Percentiles rank a stretch among this genome's conserved stretches.
Evolutionary conservation across 2,888 invertebrate species (phyloP).

Genomic region (Operophtera brumata): DNA sequence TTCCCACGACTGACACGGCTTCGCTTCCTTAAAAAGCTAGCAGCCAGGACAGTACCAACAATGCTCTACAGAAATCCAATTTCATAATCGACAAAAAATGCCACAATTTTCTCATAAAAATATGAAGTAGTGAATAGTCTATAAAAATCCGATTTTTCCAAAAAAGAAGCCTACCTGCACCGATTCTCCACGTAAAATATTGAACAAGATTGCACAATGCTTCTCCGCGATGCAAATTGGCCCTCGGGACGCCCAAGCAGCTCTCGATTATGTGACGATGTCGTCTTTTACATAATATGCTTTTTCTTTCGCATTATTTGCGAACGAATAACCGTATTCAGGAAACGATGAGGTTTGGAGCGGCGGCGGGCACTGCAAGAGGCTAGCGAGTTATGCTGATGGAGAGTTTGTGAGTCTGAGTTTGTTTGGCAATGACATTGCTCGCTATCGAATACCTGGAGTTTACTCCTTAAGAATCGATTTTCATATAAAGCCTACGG

Average conservation of each 20-base stretch:
- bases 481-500: no score
- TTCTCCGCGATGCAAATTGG: constrained; percentile 50
- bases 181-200: constrained; percentile 46
- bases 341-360: neutral
- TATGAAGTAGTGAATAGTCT: no score
- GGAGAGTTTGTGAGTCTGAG: neutral
- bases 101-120: no score
- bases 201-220: constrained; percentile 34
- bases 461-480: no score
- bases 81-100: no score
- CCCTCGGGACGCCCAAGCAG: constrained; percentile 38
- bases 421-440: neutral
- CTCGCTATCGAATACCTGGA: neutral
- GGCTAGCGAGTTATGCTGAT: neutral
- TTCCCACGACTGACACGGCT: no score
- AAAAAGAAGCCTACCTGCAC: constrained; percentile 35
- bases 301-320: constrained; percentile 29
- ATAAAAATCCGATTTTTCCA: neutral
- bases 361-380: neutral
- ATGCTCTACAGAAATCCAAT: no score
- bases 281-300: constrained; percentile 36
- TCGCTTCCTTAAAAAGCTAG: no score
- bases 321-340: constrained; percentile 20
- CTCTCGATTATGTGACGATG: constrained; percentile 53
- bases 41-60: no score